Evolutionary conservation across 2,113 vertebrate species (phyloP).

Genomic region (Eidolon helvum): DNA sequence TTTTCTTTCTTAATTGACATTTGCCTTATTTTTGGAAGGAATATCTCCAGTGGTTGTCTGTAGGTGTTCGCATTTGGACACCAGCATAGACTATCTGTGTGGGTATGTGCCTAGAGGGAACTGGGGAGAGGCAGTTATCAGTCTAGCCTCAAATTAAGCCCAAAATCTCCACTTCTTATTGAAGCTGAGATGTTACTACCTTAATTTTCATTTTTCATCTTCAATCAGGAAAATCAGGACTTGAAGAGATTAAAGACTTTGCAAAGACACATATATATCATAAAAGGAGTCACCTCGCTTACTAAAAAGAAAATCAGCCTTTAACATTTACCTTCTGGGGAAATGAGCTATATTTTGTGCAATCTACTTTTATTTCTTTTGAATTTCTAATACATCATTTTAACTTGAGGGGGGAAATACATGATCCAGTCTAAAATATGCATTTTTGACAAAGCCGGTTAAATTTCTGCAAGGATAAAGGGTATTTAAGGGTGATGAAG

Average conservation of each 20-base stretch:
- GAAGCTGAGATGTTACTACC: slow-evolving; percentile 12
- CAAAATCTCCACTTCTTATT: background rate
- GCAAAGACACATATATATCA: background rate
- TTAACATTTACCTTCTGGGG: slow-evolving; percentile 36
- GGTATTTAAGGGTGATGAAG: background rate
- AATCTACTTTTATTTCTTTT: slow-evolving; percentile 10
- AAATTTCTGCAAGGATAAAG: background rate
- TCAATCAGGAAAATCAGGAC: background rate
- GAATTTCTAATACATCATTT: background rate
- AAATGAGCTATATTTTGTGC: slow-evolving; percentile 23
- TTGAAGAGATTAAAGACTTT: slow-evolving; percentile 22
- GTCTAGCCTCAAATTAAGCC: background rate
- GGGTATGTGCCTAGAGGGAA: background rate
- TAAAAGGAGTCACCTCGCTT: background rate
- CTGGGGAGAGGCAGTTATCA: background rate
- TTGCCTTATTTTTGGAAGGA: background rate
- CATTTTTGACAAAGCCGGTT: slow-evolving; percentile 1
- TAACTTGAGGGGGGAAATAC: background rate
- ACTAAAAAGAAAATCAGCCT: background rate
- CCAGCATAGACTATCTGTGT: background rate
- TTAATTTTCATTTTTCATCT: slow-evolving; percentile 42
- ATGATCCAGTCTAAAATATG: background rate
- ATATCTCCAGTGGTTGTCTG: background rate
- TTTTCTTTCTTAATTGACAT: background rate
- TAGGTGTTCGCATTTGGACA: background rate